These are phyloP conservation scores for Notarius quadriscutis DNA, from an alignment of 2,113 vertebrate species.

Conservation along the genomic window DNA sequence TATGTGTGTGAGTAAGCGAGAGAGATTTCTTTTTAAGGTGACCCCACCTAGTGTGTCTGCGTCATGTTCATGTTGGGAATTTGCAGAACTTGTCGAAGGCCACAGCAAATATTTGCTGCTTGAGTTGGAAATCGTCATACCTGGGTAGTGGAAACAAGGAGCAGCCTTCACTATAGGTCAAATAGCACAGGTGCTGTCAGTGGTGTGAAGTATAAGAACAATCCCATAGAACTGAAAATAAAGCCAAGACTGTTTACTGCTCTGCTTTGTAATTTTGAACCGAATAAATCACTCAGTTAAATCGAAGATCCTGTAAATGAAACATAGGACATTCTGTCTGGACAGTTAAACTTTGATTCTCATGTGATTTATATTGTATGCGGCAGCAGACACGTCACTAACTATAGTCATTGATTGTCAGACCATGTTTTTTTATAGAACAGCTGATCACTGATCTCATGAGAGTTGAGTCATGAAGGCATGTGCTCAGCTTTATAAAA, in stretches of 20 bases:
- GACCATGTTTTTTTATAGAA: slow-evolving; percentile 7
- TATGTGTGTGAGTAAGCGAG: not conserved
- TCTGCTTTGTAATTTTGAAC: not conserved
- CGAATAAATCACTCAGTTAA: not conserved
- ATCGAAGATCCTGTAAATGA: not conserved
- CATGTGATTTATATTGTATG: too few relatives aligned
- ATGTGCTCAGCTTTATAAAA: not conserved
- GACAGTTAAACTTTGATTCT: not conserved
- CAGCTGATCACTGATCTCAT: not conserved
- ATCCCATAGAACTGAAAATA: not conserved
- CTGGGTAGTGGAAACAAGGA: slow-evolving; percentile 40
- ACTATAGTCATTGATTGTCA: slow-evolving; percentile 2
- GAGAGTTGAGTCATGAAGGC: not conserved
- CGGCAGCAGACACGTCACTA: not conserved
- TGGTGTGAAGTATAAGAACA: slow-evolving; percentile 10
- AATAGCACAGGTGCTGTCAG: not conserved
- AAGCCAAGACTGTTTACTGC: not conserved
- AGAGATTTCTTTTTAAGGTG: slow-evolving; percentile 32
- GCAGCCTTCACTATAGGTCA: slow-evolving; percentile 11
- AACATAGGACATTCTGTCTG: not conserved
- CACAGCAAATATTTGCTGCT: slow-evolving; percentile 67
- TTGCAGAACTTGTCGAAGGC: slow-evolving; percentile 69
- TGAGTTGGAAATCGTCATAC: slow-evolving; percentile 57
- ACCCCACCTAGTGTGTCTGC: slow-evolving; percentile 61
- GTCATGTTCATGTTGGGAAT: slow-evolving; percentile 67